Percentiles rank a stretch among this genome's conserved stretches.
Evolutionary conservation across 2,888 invertebrate genomes (phyloP).

Genomic region (Orthosia cruda): DNA sequence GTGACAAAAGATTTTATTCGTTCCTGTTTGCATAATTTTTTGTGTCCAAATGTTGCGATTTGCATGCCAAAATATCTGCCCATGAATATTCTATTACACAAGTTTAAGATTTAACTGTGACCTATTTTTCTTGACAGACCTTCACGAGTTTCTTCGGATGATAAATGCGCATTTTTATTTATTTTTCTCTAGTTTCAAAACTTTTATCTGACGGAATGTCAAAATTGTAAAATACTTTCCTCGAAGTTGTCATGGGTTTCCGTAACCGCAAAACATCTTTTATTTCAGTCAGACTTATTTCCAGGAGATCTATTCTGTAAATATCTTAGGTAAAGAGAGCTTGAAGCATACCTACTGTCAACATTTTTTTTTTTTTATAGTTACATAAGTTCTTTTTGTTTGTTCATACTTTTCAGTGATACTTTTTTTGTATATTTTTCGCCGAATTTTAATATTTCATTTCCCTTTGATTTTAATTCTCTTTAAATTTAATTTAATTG

Average conservation of each 20-base stretch:
- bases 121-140: slow-evolving; percentile 50
- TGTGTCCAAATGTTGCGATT: slow-evolving; percentile 43
- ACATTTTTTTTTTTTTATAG: too few species aligned
- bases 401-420: too few species aligned
- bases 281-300: background rate
- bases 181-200: slow-evolving; percentile 7
- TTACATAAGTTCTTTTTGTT: too few species aligned
- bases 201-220: background rate
- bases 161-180: slow-evolving; percentile 10
- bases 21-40: slow-evolving; percentile 48
- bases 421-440: too few species aligned
- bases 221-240: background rate
- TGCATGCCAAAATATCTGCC: slow-evolving; percentile 55
- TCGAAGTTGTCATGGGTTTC: background rate
- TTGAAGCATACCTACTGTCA: too few species aligned
- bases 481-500: too few species aligned
- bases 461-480: too few species aligned
- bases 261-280: background rate
- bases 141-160: slow-evolving; percentile 13
- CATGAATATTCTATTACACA: slow-evolving; percentile 60
- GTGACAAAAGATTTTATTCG: slow-evolving; percentile 32
- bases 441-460: too few species aligned
- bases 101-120: slow-evolving; percentile 41
- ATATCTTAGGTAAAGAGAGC: too few species aligned
- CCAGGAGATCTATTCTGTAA: background rate